These are phyloP conservation scores for Cabera pusaria DNA, from an alignment of 2,888 invertebrate species.

Conservation along the genomic window DNA sequence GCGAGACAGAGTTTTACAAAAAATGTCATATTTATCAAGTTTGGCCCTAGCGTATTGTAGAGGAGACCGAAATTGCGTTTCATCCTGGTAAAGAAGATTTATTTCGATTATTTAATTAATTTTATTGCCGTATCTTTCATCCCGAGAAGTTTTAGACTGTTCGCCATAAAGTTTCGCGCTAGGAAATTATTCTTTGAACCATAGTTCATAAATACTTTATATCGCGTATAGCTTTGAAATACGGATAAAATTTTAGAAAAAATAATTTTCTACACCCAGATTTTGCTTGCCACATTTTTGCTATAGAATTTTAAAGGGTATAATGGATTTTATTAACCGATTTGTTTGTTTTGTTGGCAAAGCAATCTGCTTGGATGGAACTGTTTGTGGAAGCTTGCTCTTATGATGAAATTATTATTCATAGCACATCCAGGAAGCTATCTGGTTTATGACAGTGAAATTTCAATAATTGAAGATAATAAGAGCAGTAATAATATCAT, in stretches of 20 bases:
- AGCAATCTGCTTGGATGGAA: slow-evolving; percentile 26
- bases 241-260: slow-evolving; percentile 30
- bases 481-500: too few species aligned
- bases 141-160: slow-evolving; percentile 39
- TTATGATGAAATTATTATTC: slow-evolving; percentile 61
- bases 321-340: slow-evolving; percentile 48
- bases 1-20: not conserved
- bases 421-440: slow-evolving; percentile 58
- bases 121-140: slow-evolving; percentile 40
- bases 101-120: slow-evolving; percentile 43
- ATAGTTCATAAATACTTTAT: slow-evolving; percentile 46
- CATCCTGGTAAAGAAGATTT: slow-evolving; percentile 21
- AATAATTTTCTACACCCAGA: slow-evolving; percentile 22
- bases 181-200: slow-evolving; percentile 47
- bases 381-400: slow-evolving; percentile 36
- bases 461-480: slow-evolving; percentile 51
- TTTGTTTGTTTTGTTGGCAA: slow-evolving; percentile 43
- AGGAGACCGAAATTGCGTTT: slow-evolving; percentile 13
- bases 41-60: not conserved
- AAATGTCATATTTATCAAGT: not conserved
- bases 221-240: slow-evolving; percentile 34
- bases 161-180: slow-evolving; percentile 40
- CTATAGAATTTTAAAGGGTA: slow-evolving; percentile 35
- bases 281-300: slow-evolving; percentile 8
- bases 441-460: slow-evolving; percentile 46